Conservation (phyloP, 2,797 vertebrate genomes). For the Sebastes diaconus region DNA sequence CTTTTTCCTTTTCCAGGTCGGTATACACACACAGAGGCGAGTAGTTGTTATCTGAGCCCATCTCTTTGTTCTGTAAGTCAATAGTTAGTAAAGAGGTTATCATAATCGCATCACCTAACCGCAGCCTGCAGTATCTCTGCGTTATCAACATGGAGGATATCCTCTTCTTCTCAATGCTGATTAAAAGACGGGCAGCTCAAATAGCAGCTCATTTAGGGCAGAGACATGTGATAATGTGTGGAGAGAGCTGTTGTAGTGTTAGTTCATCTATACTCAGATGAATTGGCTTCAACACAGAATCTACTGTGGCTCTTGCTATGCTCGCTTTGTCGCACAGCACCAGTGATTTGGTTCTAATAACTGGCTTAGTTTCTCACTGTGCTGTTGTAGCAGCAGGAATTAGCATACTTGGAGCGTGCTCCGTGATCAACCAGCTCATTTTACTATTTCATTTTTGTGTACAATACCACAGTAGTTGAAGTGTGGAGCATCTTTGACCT, state of each 20-base stretch:
- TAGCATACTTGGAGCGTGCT: conserved; percentile 33
- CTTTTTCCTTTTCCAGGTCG: conserved; percentile 25
- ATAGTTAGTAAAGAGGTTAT: conserved; percentile 43
- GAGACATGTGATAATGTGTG: conserved; percentile 2
- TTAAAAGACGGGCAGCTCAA: conserved; percentile 53
- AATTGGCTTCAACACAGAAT: conserved; percentile 2
- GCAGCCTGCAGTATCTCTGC: conserved; percentile 1
- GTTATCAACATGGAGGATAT: conserved; percentile 38
- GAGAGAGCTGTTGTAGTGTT: conserved; percentile 10
- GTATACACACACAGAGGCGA: conserved; percentile 24
- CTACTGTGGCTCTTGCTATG: not conserved
- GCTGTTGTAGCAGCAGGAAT: conserved; percentile 41
- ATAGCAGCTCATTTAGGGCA: conserved; percentile 22
- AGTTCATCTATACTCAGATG: conserved; percentile 15
- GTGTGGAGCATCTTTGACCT: conserved; percentile 60
- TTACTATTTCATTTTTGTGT: conserved; percentile 53
- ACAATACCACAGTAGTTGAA: conserved; percentile 46
- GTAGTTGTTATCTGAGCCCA: conserved; percentile 40
- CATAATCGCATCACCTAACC: conserved; percentile 52
- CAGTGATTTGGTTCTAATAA: conserved; percentile 58
- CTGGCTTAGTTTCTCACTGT: conserved; percentile 38
- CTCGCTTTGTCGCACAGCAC: conserved; percentile 12
- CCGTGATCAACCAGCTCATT: conserved; percentile 24
- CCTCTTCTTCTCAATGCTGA: conserved; percentile 23
- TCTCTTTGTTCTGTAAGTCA: conserved; percentile 54